Base-by-base conservation (phyloP, 1,140 invertebrate species). In the Drosophila hydei region DNA sequence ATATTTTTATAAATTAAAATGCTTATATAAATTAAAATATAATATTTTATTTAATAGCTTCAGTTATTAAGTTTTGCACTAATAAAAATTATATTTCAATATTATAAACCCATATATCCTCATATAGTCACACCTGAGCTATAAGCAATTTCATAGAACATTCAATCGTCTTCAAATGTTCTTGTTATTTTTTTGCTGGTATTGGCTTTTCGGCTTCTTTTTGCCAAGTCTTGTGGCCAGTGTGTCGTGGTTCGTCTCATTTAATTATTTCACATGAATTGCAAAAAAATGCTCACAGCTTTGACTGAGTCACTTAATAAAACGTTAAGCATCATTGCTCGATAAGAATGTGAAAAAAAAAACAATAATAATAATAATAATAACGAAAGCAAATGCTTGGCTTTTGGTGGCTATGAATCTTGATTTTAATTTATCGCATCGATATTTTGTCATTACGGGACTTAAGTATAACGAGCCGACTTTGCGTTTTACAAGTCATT, bases 231-330 rank as follows among this genome's bases (percentile, higher is more conserved):
- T 14, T 14, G 38, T 16, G 14, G 14, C 67, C 79, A 75, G 61
- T n/a, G 11, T 56, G 40, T 45, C 56, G 58, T 70, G 50, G 50
- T 38, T 52, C 56, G 33, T 45, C 60, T 70, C 51, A 48, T 65
- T 87, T 85, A 81, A 85, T 85, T 85, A 85, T 75, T 81, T 87
- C 51, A 72, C 77, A 67, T 85, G 81, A 85, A 48, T 85, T 85
- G 81, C 81, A 77, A 8, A 80, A 85, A 72, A 50, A 18, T 47
- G 4, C n/a, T 33, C 5, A 36, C 52, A 43, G 38, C 56, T 72
- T 67, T 16, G 30, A 77, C 55, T 63, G 40, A 83, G 64, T 75
- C 67, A 75, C 72, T 76, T 62, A 72, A 72, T 65, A 83, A 79
- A 68, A 59, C 75, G 65, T 79, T 75, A 56, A 58, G 59, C 43